Percentiles rank a stretch among this genome's conserved stretches.
These are phyloP conservation scores for Liasis olivaceus DNA, from an alignment of 2,797 vertebrate species.

Conservation along the genomic window DNA sequence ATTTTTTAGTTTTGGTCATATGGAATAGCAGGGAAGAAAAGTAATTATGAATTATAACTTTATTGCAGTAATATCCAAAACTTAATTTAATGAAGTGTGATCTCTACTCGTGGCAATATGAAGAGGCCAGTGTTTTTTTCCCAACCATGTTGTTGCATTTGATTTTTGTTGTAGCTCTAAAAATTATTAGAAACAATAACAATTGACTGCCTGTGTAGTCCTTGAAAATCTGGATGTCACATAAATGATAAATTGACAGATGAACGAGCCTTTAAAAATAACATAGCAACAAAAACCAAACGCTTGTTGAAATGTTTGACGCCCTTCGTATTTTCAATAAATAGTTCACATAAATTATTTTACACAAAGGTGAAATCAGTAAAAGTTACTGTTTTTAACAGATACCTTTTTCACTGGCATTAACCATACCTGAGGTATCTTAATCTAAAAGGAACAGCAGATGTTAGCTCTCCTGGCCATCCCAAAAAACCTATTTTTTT, in stretches of 20 bases:
- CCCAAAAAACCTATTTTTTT: constrained; percentile 49
- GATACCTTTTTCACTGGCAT: constrained; percentile 26
- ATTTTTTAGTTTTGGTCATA: neutral
- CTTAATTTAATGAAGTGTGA: neutral
- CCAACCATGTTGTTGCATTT: neutral
- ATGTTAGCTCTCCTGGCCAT: neutral
- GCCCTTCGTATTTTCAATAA: neutral
- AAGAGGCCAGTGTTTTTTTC: neutral
- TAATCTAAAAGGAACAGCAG: constrained; percentile 21
- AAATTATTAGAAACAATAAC: neutral
- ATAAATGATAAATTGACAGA: constrained; percentile 2
- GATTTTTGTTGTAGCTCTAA: neutral
- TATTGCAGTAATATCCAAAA: neutral
- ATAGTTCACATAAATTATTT: neutral
- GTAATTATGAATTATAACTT: neutral
- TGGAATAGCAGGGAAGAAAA: neutral
- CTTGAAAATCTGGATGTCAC: neutral
- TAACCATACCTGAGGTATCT: neutral
- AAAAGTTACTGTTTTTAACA: constrained; percentile 2
- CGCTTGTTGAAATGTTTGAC: neutral
- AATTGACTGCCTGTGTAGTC: neutral
- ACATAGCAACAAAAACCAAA: neutral
- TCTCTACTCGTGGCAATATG: neutral
- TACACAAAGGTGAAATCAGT: neutral
- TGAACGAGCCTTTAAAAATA: neutral